phyloP scores from a whole-genome alignment of 1,140 invertebrate genomes.

The Wiebesia pumilae region DNA sequence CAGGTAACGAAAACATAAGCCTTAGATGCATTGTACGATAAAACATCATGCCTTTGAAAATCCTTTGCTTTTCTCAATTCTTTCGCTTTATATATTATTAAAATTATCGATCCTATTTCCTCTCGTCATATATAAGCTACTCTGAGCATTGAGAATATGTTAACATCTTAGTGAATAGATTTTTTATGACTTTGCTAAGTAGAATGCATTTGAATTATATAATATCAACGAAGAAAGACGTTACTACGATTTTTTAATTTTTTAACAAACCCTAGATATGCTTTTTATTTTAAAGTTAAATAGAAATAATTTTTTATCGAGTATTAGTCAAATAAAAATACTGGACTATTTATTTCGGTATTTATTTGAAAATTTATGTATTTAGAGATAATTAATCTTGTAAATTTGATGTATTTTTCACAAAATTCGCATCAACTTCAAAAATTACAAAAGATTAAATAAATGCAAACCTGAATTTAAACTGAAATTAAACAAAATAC shows the following conservation, averaged over 20 bases:
- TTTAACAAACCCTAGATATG: background rate
- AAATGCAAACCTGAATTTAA: background rate
- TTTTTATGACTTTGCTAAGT: too few relatives aligned
- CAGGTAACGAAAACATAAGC: background rate
- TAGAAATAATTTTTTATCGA: background rate
- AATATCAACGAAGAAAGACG: background rate
- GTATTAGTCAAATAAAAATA: background rate
- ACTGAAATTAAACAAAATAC: background rate
- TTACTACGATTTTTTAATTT: background rate
- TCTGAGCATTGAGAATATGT: background rate
- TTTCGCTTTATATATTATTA: background rate
- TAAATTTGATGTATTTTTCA: background rate
- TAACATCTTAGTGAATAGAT: background rate
- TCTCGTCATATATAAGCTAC: background rate
- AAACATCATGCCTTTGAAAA: background rate
- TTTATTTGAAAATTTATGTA: background rate
- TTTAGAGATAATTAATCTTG: background rate
- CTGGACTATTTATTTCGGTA: background rate
- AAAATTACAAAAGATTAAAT: background rate
- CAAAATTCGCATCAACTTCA: background rate
- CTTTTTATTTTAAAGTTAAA: background rate
- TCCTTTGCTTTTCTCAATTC: background rate
- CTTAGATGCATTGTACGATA: background rate
- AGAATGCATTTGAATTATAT: too few relatives aligned
- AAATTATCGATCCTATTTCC: background rate